Percentiles rank a stretch among this genome's conserved stretches.
Evolutionary conservation across 2,797 vertebrate genomes (phyloP).

Genomic region (Diglossa cyanea): DNA sequence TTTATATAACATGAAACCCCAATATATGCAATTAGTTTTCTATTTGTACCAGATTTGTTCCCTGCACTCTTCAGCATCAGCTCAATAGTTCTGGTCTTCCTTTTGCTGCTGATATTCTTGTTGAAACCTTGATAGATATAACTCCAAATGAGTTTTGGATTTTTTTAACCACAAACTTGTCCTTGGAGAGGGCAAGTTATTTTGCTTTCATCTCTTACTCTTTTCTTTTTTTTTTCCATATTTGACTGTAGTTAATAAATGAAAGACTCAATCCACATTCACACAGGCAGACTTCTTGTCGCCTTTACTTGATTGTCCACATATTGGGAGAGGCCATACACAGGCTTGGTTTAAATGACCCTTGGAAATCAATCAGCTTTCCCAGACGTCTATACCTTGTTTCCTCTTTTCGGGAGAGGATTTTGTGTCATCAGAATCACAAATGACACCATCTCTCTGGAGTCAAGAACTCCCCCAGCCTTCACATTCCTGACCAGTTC

Average conservation of each 20-base stretch:
- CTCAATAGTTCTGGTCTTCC: neutral
- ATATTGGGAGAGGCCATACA: neutral
- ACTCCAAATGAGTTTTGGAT: neutral
- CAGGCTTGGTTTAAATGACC: neutral
- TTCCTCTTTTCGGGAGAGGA: neutral
- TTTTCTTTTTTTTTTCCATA: neutral
- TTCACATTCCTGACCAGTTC: neutral
- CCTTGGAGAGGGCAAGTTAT: neutral
- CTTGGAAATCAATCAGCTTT: neutral
- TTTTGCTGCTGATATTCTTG: neutral
- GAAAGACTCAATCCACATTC: neutral
- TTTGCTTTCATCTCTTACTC: neutral
- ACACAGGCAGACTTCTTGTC: neutral
- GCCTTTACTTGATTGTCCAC: neutral
- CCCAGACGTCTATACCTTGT: neutral
- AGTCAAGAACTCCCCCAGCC: neutral
- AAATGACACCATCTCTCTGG: rapidly evolving
- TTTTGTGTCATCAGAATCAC: neutral
- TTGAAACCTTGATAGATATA: neutral
- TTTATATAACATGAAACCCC: neutral
- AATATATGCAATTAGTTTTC: neutral
- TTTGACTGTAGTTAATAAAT: neutral
- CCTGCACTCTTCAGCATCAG: neutral
- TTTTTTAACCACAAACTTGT: neutral
- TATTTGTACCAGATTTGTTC: neutral